Conservation (phyloP, 1,140 invertebrate species). For the Drosophila nannoptera region DNA sequence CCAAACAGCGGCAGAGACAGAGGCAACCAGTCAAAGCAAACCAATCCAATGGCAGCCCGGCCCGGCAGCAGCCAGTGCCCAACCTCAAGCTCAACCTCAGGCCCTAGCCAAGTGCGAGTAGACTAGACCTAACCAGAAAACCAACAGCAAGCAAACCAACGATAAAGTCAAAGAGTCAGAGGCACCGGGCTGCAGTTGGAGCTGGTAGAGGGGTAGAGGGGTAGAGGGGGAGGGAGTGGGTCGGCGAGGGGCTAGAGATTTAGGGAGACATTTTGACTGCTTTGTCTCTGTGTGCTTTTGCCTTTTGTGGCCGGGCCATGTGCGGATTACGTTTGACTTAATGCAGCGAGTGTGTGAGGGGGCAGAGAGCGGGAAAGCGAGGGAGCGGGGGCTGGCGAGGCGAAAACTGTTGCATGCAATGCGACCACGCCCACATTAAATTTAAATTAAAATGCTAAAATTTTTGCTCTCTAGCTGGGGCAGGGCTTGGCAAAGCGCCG, state of each 20-base stretch:
- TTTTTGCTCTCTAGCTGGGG: conserved; percentile 64
- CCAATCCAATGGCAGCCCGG: conserved; percentile 40
- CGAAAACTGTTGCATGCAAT: conserved; percentile 67
- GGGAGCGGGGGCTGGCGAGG: neutral
- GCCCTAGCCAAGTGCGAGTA: conserved; percentile 34
- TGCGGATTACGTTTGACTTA: conserved; percentile 78
- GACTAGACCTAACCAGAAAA: conserved; percentile 72
- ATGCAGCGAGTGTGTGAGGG: conserved; percentile 46
- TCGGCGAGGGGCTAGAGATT: neutral
- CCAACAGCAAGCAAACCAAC: conserved; percentile 64
- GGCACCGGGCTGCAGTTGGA: neutral
- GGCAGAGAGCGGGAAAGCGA: conserved; percentile 4
- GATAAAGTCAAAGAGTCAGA: conserved; percentile 71
- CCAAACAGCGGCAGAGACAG: conserved; percentile 12
- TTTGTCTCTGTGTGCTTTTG: conserved; percentile 50
- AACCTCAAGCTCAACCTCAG: conserved; percentile 1
- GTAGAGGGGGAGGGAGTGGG: neutral
- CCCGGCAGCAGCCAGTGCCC: conserved; percentile 3
- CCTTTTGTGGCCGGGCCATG: conserved; percentile 65
- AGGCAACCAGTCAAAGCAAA: conserved; percentile 68
- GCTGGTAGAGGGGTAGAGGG: neutral
- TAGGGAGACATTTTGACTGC: conserved; percentile 35
- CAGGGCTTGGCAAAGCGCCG: conserved; percentile 6
- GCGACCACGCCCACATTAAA: conserved; percentile 67
- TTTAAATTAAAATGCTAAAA: conserved; percentile 77